Conservation (phyloP, 2,797 vertebrate genomes). For the Morelia viridis region DNA sequence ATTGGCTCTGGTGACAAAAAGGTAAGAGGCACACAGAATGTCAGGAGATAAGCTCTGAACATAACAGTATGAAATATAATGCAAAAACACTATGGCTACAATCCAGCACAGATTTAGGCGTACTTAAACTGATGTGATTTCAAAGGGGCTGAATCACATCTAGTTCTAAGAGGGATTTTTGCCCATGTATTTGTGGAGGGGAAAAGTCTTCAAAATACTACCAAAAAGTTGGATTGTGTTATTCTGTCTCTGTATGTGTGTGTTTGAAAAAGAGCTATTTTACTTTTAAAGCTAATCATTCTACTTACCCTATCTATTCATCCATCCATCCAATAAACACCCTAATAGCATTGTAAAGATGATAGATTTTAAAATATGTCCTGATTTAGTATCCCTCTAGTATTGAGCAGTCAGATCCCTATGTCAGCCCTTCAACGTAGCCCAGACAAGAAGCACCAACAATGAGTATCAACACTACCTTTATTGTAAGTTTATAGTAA, state of each 20-base stretch:
- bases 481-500: not conserved
- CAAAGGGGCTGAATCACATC: not conserved
- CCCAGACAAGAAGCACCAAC: not conserved
- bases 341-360: not conserved
- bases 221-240: not conserved
- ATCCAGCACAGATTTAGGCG: not conserved
- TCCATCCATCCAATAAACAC: not conserved
- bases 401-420: not conserved
- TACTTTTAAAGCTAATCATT: not conserved
- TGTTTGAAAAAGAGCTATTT: not conserved
- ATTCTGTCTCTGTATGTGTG: not conserved
- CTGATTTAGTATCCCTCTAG: not conserved
- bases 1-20: constrained; percentile 6
- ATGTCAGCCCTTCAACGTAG: not conserved
- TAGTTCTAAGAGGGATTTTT: not conserved
- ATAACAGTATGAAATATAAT: constrained; percentile 4
- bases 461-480: not conserved
- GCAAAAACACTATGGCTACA: not conserved
- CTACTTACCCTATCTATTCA: not conserved
- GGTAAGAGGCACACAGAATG: not conserved
- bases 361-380: not conserved
- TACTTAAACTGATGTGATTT: constrained; percentile 3
- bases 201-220: not conserved
- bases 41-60: not conserved
- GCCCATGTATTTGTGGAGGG: not conserved